phyloP scores from a whole-genome alignment of 2,113 vertebrate genomes.

The Ciconia maguari region DNA sequence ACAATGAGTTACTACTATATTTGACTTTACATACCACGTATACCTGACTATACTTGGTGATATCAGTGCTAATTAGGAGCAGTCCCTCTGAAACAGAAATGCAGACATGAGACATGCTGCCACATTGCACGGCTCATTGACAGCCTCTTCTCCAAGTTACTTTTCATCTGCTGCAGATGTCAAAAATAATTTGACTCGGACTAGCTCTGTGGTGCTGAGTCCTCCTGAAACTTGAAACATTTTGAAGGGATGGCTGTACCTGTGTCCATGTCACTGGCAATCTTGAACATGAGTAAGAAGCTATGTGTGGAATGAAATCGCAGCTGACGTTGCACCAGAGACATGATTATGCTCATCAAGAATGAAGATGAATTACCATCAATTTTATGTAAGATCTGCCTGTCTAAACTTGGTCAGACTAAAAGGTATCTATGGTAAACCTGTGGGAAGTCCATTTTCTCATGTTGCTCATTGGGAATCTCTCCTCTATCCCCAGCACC shows the following conservation, averaged over 20 bases:
- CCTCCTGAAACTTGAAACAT: background rate
- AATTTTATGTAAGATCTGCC: background rate
- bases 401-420: background rate
- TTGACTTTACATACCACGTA: background rate
- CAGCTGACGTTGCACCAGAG: background rate
- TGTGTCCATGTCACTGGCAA: rapidly evolving
- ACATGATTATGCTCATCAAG: background rate
- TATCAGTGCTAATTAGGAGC: background rate
- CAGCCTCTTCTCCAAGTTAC: background rate
- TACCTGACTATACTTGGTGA: background rate
- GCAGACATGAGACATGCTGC: background rate
- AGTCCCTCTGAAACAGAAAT: background rate
- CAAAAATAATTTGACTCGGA: background rate
- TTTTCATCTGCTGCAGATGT: background rate
- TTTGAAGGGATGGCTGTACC: background rate
- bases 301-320: background rate
- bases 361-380: background rate
- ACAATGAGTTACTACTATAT: background rate
- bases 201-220: background rate
- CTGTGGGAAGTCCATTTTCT: background rate
- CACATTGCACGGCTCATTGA: background rate
- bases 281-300: background rate
- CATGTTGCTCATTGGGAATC: background rate
- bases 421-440: background rate
- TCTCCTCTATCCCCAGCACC: background rate